These are phyloP conservation scores for Prostheceraeus crozeri DNA, from an alignment of 2,888 invertebrate genomes.

Conservation along the genomic window DNA sequence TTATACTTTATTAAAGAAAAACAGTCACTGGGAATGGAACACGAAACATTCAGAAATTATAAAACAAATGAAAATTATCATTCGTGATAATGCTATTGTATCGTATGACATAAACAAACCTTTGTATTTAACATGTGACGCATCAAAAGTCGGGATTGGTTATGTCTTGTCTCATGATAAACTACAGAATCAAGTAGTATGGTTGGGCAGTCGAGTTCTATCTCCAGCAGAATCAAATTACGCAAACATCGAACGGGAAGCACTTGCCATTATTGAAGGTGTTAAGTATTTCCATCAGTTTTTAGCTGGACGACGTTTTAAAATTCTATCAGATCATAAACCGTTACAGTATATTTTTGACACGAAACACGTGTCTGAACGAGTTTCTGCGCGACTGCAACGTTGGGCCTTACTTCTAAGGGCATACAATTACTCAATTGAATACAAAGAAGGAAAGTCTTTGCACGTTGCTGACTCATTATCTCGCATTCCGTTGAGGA, in stretches of 20 bases:
- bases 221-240: slow-evolving; percentile 49
- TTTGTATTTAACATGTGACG: neutral
- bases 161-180: neutral
- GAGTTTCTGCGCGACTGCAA: slow-evolving; percentile 43
- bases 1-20: neutral
- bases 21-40: neutral
- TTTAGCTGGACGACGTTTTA: slow-evolving; percentile 51
- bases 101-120: neutral
- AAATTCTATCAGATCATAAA: slow-evolving; percentile 50
- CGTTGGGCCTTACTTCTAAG: slow-evolving; percentile 44
- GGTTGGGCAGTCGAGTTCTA: slow-evolving; percentile 32
- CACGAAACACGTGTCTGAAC: slow-evolving; percentile 42
- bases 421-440: slow-evolving; percentile 47
- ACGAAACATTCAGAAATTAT: neutral
- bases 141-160: neutral
- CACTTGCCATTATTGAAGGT: slow-evolving; percentile 50
- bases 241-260: slow-evolving; percentile 49
- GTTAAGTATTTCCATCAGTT: slow-evolving; percentile 51
- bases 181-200: slow-evolving; percentile 26
- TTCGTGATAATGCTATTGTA: neutral
- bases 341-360: slow-evolving; percentile 51
- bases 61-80: neutral
- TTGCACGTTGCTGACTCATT: slow-evolving; percentile 47
- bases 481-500: slow-evolving; percentile 41
- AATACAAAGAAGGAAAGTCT: slow-evolving; percentile 42